phyloP scores from a whole-genome alignment of 2,797 vertebrate genomes.

The Ctenopoma multispine region DNA sequence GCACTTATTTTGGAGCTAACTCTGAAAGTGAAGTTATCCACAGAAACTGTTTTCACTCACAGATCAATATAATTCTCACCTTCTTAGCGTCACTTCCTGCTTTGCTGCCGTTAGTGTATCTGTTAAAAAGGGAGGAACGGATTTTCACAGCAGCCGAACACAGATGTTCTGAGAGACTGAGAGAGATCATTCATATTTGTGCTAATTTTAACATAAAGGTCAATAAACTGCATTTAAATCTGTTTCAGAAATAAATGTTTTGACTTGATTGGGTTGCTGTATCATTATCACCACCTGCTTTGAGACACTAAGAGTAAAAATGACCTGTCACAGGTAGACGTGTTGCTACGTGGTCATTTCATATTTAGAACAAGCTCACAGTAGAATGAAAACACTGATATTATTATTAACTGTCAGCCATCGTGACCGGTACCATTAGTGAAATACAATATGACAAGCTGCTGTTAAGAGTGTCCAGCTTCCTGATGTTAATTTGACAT shows the following conservation, averaged over 20 bases:
- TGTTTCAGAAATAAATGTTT: not conserved
- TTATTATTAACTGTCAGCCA: slow-evolving; percentile 27
- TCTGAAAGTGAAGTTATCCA: not conserved
- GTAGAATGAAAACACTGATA: slow-evolving; percentile 10
- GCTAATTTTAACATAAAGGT: not conserved
- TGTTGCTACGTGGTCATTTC: not conserved
- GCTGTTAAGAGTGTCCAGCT: slow-evolving; percentile 19
- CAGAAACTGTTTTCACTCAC: not conserved
- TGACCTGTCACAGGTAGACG: not conserved
- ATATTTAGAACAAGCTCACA: not conserved
- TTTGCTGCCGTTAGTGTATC: too few relatives aligned
- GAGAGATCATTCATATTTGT: not conserved
- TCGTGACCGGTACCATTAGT: slow-evolving; percentile 33
- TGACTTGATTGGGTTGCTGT: not conserved
- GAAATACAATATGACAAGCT: slow-evolving; percentile 43
- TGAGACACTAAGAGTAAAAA: not conserved
- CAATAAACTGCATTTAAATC: not conserved
- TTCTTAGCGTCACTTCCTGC: not conserved
- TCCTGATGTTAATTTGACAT: slow-evolving; percentile 61
- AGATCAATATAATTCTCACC: not conserved
- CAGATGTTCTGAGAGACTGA: too few relatives aligned
- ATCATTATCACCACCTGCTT: not conserved
- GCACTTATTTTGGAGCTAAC: not conserved
- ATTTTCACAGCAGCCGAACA: too few relatives aligned
- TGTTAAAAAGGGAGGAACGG: not conserved